phyloP scores from a whole-genome alignment of 2,888 invertebrate genomes.

The Eupelmus urozonus region DNA sequence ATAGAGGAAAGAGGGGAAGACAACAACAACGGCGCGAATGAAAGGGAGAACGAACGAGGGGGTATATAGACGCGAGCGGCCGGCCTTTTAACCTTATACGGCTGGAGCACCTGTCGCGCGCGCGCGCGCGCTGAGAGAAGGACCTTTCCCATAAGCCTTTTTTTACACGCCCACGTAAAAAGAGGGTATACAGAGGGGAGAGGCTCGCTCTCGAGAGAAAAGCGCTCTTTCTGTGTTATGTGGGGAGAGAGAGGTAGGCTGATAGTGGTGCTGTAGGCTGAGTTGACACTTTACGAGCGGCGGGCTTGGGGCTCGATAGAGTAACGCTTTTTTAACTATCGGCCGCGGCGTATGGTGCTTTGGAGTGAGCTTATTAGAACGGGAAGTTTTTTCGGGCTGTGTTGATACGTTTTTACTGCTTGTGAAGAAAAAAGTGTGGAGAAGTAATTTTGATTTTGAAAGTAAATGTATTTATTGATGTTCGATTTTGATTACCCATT shows the following conservation, averaged over 20 bases:
- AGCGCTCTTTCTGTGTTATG: too few relatives aligned
- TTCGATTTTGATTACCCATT: too few relatives aligned
- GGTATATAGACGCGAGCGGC: slow-evolving; percentile 49
- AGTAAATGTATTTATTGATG: too few relatives aligned
- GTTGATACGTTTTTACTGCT: too few relatives aligned
- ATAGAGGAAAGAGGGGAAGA: background rate
- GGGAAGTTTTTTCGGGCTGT: too few relatives aligned
- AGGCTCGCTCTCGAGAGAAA: slow-evolving; percentile 48
- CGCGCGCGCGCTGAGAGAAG: slow-evolving; percentile 60
- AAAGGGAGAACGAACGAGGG: slow-evolving; percentile 9
- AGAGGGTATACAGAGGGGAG: slow-evolving; percentile 1
- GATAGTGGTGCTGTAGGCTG: background rate
- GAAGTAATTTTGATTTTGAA: too few relatives aligned
- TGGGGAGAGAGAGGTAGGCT: too few relatives aligned
- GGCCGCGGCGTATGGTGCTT: too few relatives aligned
- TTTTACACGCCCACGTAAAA: slow-evolving; percentile 50
- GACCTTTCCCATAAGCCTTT: slow-evolving; percentile 68
- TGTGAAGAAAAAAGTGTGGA: too few relatives aligned
- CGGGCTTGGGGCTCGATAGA: slow-evolving; percentile 50
- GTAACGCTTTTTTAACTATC: slow-evolving; percentile 52
- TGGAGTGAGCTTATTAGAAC: too few relatives aligned
- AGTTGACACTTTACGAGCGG: slow-evolving; percentile 54
- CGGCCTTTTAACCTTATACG: slow-evolving; percentile 74
- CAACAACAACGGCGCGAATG: background rate
- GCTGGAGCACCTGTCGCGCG: slow-evolving; percentile 70